Base-by-base conservation (phyloP, 2,113 vertebrate species). In the Pterophyllum scalare region DNA sequence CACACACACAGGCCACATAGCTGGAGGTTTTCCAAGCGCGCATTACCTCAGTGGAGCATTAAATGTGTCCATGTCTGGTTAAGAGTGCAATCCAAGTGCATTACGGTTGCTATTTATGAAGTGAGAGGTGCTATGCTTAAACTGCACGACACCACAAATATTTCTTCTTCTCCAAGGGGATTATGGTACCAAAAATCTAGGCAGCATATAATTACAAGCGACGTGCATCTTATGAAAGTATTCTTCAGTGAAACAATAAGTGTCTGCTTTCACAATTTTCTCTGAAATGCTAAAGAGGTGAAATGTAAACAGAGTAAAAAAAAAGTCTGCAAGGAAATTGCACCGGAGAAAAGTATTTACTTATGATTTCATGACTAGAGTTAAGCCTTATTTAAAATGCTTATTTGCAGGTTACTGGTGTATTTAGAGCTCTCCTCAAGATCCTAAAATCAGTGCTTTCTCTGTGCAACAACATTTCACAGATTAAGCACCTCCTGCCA, bases 1-100 rank as follows among this genome's bases (percentile, higher is more conserved):
- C 80, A 62, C 56, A 33, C 56, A 33, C 26, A 20, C 24, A 13
- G 46, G 75, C 38, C 0, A 15, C 49, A 6, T 54, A 31, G 24
- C 74, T 75, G 78, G 81, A 90, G 35, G 38, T 2, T 74, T 59
- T 86, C 75, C 74, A 83, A 56, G 72, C 79, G 74, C 26, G 12
- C 35, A 67, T 87, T 35, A 70, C 70, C 62, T 78, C 78, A 82
- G 81, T 15, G 15, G 54, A 56, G 57, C 80, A 57, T 74, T 67
- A 61, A 83, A 74, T 33, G 65, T 54, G 33, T 76, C 60, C 31
- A 58, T 52, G 20, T 87, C 87, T 40, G 75, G 75, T 49, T 22
- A n/a, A 28, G 52, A 67, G 38, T 26, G 24, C 65, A 31, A 7
- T 72, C 76, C 76, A 46, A 40, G 38, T 33, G 72, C 20, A 33